These are phyloP conservation scores for Chrysolina oricalcia DNA, from an alignment of 2,888 invertebrate genomes.

Conservation along the genomic window DNA sequence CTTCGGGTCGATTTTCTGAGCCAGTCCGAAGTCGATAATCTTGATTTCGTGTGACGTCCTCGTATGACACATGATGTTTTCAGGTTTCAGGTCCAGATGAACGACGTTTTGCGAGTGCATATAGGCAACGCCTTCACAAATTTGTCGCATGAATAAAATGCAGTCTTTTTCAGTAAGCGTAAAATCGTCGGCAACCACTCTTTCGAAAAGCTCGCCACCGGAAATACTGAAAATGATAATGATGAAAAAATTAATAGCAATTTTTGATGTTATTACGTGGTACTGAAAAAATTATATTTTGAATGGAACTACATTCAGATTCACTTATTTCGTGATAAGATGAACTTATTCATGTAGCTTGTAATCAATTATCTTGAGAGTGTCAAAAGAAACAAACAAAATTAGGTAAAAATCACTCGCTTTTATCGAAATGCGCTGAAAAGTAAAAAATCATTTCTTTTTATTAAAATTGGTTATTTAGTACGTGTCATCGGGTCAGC, in stretches of 20 bases:
- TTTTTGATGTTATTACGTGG: too few relatives aligned
- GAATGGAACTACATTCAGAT: too few relatives aligned
- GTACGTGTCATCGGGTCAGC: too few relatives aligned
- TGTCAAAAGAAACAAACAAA: too few relatives aligned
- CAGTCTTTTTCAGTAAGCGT: slow-evolving; percentile 91
- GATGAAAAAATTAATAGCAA: background rate
- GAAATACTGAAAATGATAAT: slow-evolving; percentile 79
- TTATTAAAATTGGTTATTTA: too few relatives aligned
- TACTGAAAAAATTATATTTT: too few relatives aligned
- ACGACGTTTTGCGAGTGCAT: slow-evolving; percentile 90
- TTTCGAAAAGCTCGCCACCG: slow-evolving; percentile 94
- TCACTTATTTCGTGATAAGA: too few relatives aligned
- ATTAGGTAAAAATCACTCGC: too few relatives aligned
- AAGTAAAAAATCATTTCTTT: too few relatives aligned
- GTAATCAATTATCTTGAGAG: too few relatives aligned
- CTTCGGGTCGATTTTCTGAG: slow-evolving; percentile 81
- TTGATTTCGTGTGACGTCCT: slow-evolving; percentile 90
- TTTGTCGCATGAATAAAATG: slow-evolving; percentile 90
- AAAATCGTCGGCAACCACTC: slow-evolving; percentile 94
- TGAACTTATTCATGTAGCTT: too few relatives aligned
- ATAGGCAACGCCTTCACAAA: slow-evolving; percentile 92
- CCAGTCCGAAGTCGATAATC: slow-evolving; percentile 95
- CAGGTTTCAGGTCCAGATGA: slow-evolving; percentile 95
- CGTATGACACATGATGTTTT: slow-evolving; percentile 94
- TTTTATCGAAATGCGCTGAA: too few relatives aligned